Evolutionary conservation across 2,888 invertebrate species (phyloP).

Genomic region (Eulithis testata): DNA sequence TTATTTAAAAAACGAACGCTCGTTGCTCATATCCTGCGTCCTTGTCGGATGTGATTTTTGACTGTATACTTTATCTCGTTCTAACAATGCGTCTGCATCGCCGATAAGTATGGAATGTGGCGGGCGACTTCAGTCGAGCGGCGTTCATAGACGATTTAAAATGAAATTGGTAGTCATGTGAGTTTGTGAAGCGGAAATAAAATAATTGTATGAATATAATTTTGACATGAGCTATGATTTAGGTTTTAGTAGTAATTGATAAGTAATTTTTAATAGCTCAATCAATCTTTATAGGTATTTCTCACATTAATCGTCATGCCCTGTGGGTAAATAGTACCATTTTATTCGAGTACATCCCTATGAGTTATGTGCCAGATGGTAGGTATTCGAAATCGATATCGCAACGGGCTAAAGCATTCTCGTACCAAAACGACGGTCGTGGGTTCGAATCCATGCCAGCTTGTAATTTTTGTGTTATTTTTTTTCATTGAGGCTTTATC

Average conservation of each 20-base stretch:
- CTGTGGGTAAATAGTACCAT: background rate
- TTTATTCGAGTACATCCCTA: background rate
- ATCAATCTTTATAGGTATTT: background rate
- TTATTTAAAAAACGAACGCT: conserved; percentile 78
- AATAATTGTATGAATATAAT: conserved; percentile 4
- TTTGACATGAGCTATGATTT: background rate
- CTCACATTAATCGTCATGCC: background rate
- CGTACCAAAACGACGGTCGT: no score
- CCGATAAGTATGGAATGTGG: conserved; percentile 81
- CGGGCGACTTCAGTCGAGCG: conserved; percentile 82
- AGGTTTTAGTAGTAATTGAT: background rate
- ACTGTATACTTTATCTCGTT: conserved; percentile 59
- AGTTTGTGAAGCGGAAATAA: conserved; percentile 62
- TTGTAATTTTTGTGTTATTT: no score
- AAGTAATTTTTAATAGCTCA: background rate
- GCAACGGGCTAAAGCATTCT: no score
- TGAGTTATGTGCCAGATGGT: no score
- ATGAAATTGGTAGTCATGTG: conserved; percentile 76
- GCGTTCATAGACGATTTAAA: conserved; percentile 83
- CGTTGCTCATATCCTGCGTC: conserved; percentile 63
- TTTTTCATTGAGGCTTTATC: no score
- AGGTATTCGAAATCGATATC: no score
- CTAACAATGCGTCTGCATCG: conserved; percentile 68
- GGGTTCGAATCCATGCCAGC: no score
- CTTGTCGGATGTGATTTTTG: conserved; percentile 64